A percentile compares a stretch with the other conserved stretches of the same genome.
phyloP scores from a whole-genome alignment of 2,113 vertebrate species.

The Erinaceus europaeus region DNA sequence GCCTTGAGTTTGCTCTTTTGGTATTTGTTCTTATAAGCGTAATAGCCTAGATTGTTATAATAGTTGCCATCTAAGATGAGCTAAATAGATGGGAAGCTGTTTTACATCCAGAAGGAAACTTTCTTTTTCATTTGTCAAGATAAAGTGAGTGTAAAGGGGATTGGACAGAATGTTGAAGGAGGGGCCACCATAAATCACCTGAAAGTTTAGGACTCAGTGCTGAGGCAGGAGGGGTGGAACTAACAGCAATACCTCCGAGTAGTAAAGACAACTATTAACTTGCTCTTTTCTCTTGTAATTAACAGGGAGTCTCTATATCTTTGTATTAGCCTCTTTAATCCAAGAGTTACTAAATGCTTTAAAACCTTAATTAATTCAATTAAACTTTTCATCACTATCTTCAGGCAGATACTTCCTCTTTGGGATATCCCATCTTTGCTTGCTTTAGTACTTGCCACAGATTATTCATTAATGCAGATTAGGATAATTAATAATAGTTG shows the following conservation, averaged over 20 bases:
- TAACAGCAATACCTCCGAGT: not conserved
- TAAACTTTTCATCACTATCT: constrained; percentile 34
- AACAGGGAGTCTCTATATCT: not conserved
- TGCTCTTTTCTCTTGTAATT: constrained; percentile 53
- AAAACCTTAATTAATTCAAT: constrained; percentile 64
- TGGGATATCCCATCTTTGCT: not conserved
- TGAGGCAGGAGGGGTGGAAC: not conserved
- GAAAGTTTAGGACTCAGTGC: not conserved
- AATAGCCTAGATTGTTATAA: not conserved
- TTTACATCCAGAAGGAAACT: not conserved
- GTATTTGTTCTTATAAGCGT: constrained; percentile 1
- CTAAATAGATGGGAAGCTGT: not conserved
- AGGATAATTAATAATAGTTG: constrained; percentile 4
- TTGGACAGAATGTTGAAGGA: not conserved
- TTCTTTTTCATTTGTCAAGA: constrained; percentile 27
- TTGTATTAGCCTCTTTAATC: constrained; percentile 53
- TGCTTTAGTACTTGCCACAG: not conserved
- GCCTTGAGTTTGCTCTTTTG: not conserved
- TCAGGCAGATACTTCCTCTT: constrained; percentile 48
- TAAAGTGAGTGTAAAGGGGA: not conserved
- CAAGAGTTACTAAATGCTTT: constrained; percentile 44
- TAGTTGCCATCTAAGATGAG: not conserved
- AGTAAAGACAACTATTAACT: not conserved
- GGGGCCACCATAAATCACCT: not conserved
- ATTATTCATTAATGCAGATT: not conserved